phyloP scores from a whole-genome alignment of 2,888 invertebrate genomes.

The Tolmerus cingulatus region DNA sequence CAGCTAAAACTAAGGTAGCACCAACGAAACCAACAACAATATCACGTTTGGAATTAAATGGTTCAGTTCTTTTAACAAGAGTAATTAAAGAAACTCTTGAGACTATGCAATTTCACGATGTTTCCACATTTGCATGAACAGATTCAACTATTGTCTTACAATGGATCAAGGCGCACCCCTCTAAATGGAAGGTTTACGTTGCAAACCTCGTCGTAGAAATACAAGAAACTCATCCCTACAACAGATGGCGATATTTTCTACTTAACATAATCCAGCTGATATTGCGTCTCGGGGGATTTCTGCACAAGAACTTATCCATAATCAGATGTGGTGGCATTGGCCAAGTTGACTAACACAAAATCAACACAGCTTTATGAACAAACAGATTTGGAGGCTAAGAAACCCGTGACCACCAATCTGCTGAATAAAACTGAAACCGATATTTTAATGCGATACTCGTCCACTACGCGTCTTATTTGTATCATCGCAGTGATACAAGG shows the following conservation, averaged over 20 bases:
- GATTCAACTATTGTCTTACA: background rate
- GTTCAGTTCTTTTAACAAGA: background rate
- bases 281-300: background rate
- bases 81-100: background rate
- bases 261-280: background rate
- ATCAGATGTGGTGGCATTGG: background rate
- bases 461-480: background rate
- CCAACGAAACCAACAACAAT: background rate
- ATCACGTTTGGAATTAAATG: background rate
- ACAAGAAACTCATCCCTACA: background rate
- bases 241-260: background rate
- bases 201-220: background rate
- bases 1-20: background rate
- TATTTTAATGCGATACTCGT: background rate
- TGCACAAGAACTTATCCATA: background rate
- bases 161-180: background rate
- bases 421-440: background rate
- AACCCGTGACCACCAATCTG: background rate
- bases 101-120: background rate
- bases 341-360: background rate
- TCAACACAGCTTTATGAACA: background rate
- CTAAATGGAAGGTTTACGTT: background rate
- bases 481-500: too few relatives aligned
- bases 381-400: background rate
- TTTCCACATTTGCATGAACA: background rate